Conservation (phyloP, 2,113 vertebrate species). For the Cyrtonyx montezumae region DNA sequence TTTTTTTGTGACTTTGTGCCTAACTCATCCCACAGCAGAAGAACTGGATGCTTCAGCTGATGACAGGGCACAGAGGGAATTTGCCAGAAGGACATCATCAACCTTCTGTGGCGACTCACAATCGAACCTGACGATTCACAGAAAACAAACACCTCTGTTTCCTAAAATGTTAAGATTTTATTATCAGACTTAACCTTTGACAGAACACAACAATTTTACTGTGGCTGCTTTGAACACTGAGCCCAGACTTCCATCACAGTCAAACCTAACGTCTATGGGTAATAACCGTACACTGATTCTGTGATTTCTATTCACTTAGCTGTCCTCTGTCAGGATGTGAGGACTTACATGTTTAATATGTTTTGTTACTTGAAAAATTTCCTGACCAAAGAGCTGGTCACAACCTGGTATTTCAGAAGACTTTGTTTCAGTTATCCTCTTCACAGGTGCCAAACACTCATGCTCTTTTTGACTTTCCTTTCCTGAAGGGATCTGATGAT, state of each 20-base stretch:
- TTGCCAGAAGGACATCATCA: neutral
- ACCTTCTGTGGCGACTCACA: accelerated
- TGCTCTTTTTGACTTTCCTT: neutral
- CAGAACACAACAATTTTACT: neutral
- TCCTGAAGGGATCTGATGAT: neutral
- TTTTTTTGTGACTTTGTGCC: neutral
- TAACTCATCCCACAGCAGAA: neutral
- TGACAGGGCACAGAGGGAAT: neutral
- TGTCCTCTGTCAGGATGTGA: neutral
- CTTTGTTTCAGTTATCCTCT: neutral
- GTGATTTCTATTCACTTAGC: neutral
- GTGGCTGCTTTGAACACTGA: neutral
- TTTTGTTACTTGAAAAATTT: neutral
- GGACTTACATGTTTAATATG: neutral
- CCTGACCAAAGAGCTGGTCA: neutral
- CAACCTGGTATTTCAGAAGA: neutral
- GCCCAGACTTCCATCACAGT: neutral
- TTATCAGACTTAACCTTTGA: neutral
- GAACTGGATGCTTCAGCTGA: neutral
- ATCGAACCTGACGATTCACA: neutral
- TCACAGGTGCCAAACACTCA: neutral
- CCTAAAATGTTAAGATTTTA: neutral
- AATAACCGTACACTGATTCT: neutral
- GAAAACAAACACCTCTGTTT: neutral
- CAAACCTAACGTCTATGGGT: neutral